Conservation (phyloP, 2,888 invertebrate genomes). For the Timandra comae region DNA sequence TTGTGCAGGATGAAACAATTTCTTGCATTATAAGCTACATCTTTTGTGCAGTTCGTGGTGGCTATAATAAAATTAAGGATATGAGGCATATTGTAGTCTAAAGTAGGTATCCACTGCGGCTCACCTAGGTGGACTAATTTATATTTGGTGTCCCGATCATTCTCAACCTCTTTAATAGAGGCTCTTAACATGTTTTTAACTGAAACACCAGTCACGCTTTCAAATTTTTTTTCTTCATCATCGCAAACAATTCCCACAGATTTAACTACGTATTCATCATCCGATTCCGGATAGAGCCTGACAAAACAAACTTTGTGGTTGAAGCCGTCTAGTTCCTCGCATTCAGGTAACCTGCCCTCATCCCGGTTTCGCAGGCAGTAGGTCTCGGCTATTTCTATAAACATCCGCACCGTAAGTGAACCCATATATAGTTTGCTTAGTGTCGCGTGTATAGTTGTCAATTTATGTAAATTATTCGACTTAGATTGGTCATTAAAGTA, state of each 20-base stretch:
- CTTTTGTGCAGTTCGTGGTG: constrained; percentile 50
- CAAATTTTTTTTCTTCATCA: constrained; percentile 42
- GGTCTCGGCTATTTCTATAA: constrained; percentile 51
- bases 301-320: constrained; percentile 47
- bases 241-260: constrained; percentile 47
- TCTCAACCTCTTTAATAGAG: constrained; percentile 42
- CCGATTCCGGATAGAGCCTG: constrained; percentile 50
- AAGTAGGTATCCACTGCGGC: constrained; percentile 44
- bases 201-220: constrained; percentile 41
- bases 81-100: constrained; percentile 39
- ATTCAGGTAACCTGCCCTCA: constrained; percentile 30
- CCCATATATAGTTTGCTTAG: constrained; percentile 42
- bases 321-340: constrained; percentile 52
- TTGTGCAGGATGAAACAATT: constrained; percentile 39
- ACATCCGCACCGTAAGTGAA: constrained; percentile 44
- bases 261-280: constrained; percentile 44
- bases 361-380: constrained; percentile 42
- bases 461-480: constrained; percentile 49
- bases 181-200: constrained; percentile 31
- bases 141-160: constrained; percentile 28
- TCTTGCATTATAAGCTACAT: constrained; percentile 27
- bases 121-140: constrained; percentile 49
- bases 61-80: constrained; percentile 41
- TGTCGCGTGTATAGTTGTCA: constrained; percentile 44
- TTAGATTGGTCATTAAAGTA: constrained; percentile 35